Evolutionary conservation across 92 coral and sea anemone genomes (phyloP), one percentile per base, ranked within the genome.

Genomic region (Heteractis magnifica): DNA sequence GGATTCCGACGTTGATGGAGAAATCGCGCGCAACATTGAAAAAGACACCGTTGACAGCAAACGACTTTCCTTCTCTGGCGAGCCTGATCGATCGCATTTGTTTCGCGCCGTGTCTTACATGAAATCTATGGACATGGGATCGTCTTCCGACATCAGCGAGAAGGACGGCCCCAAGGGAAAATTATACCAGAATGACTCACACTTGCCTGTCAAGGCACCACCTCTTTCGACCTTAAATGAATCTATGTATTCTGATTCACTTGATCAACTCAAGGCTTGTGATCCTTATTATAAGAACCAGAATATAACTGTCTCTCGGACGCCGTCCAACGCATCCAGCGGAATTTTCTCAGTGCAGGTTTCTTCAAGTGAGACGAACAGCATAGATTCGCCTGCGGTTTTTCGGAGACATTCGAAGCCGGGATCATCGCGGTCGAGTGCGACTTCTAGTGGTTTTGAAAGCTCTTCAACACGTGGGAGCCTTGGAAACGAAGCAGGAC

Each of bases 321-420:
- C 98, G 8, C 94, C 98, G 8, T 94, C 98, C 15, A 91, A 91
- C 50, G 98, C 98, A 1, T 94, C 98, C 44, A 94, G 98, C 16
- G 98, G 98, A 20, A 76, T 94, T 41, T 92, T 76, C 21, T 93
- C 97, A 14, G 89, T 86, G 14, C 92, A 89, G 51, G 97, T 93
- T 14, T 93, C 97, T 8, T 91, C 93, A n/a, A 89, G 94, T 77
- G 98, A 94, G 83, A 91, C 98, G 14, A 94, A 91, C 83, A 94
- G 98, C 77, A 82, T 91, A 11, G 98, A 91, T 7, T 93, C 97
- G 12, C 94, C 92, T 51, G 84, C 79, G 8, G 87, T 83, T 12
- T 73, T 77, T 70, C 84, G 88, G 79, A 49, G 94, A 85, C 50
- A 9, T 7, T 49, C 88, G 82, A 48, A 89, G 82, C 73, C 73